Evolutionary conservation across 1,140 invertebrate genomes (phyloP), one percentile per base, ranked within the genome.

Genomic region (Chrysoperla carnea): DNA sequence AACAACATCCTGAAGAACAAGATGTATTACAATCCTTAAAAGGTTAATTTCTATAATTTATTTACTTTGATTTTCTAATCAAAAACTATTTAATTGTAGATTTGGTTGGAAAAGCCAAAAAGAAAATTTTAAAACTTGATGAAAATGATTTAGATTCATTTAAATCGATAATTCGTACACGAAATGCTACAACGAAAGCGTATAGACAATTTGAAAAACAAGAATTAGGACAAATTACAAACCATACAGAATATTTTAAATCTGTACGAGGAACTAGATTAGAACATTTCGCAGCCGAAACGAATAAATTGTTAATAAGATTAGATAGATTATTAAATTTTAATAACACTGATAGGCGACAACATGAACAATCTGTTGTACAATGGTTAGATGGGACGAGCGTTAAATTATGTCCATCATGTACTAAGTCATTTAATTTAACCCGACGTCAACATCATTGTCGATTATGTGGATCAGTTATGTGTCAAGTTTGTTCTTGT

Each of bases 401-500:
- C 51, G 91, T 94, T 0, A 81, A 80, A 46, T 60, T 91, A 17
- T 99, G 94, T 63, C 87, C 89, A 3, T 81, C 76, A 49, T 99
- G 94, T 70, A 85, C 85, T 5, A 78, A 78, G 57, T 73, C 73
- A 38, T 99, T 99, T 59, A 80, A 82, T 51, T 57, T 97, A 29
- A 78, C 88, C 1, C 70, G 86, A 42, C 67, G 93, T 45, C 85
- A 93, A 60, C 94, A 98, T 67, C 94, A 99, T 62, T 99, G 94
- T 57, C 68, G 94, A 48, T 66, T 98, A 6, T 98, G 94, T 70
- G 94, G 95, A 1, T 83, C 83, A 40, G 82, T 99, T 43, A 84
- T 97, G 71, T 99, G 94, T 61, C 73, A 92, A 58, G 77, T 82
- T 49, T 99, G 94, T 60, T 96, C 91, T 11, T 64, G 79, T 47